phyloP scores from a whole-genome alignment of 2,113 vertebrate species.

The Bubalus kerabau region DNA sequence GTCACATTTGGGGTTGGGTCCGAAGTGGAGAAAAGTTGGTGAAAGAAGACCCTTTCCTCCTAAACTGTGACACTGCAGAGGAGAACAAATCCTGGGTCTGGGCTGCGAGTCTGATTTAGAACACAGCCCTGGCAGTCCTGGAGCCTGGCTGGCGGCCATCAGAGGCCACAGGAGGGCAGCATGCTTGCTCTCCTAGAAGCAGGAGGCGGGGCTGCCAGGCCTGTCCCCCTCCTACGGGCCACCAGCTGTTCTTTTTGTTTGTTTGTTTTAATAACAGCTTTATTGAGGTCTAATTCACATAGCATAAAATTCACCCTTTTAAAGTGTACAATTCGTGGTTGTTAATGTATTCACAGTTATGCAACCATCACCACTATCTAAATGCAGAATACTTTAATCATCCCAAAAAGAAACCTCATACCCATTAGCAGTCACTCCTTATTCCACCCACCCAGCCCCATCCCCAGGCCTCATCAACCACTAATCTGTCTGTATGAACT shows the following conservation, averaged over 20 bases:
- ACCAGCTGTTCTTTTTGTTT: constrained; percentile 53
- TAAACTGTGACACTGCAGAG: not conserved
- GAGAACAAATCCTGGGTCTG: not conserved
- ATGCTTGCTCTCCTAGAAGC: not conserved
- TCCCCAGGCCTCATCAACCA: not conserved
- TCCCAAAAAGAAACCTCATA: not conserved
- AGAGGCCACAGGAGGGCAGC: not conserved
- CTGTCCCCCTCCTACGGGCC: not conserved
- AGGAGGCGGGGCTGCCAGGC: not conserved
- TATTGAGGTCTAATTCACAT: constrained; percentile 51
- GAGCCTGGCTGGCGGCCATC: not conserved
- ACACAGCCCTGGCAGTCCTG: not conserved
- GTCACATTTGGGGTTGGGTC: not conserved
- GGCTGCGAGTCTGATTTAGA: not conserved
- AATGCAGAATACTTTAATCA: constrained; percentile 26
- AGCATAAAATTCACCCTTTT: constrained; percentile 21
- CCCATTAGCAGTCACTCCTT: not conserved
- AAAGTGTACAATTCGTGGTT: not conserved
- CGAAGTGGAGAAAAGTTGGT: not conserved
- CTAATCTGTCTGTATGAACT: not conserved
- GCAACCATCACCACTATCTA: not conserved
- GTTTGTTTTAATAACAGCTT: constrained; percentile 55
- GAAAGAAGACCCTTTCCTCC: not conserved
- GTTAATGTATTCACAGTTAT: not conserved
- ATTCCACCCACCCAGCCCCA: not conserved